Evolutionary conservation across 1,140 invertebrate genomes (phyloP), one percentile per base, ranked within the genome.

Genomic region (Drosophila kurseongensis): DNA sequence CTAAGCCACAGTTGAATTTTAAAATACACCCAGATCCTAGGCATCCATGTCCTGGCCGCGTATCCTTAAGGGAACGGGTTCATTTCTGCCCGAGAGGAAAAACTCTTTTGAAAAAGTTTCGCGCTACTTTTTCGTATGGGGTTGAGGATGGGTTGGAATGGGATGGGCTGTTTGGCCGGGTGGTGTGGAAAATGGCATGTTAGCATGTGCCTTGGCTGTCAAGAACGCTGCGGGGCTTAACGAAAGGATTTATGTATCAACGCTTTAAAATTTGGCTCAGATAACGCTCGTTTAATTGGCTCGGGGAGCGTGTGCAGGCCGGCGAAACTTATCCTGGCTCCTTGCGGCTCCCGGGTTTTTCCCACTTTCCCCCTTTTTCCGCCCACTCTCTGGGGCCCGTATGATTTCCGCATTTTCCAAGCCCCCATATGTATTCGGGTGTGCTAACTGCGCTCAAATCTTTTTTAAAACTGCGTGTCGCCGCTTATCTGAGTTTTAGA

Each of bases 221-320:
- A 89, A 89, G 80, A 89, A 89, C 84, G 85, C 84, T 90, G 85
- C 84, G 84, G 85, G 85, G 84, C 84, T 89, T 89, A 89, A 84
- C 84, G 77, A 84, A 88, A 90, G 90, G 90, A 91, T 91, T 91
- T 91, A 91, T 91, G 90, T 90, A 91, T 91, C 90, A 91, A 91
- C 90, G 90, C 90, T 91, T 91, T 91, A 91, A 91, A 91, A 86
- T 90, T 91, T 91, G 78, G 76, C 67, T 62, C 82, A 91, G 90
- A 91, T 91, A 91, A 91, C 90, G 90, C 74, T 78, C 82, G 72
- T 91, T 91, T 91, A 91, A 91, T 91, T 91, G 90, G 90, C 80
- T 71, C 62, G 40, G 75, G 61, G 83, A 81, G 66, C 75, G 84
- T 76, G 83, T 83, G 76, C 72, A 56, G 71, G 23, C 51, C 45